Conservation (phyloP, 53 echinoderm and acorn worm genomes). For the Glandiceps talaboti region DNA sequence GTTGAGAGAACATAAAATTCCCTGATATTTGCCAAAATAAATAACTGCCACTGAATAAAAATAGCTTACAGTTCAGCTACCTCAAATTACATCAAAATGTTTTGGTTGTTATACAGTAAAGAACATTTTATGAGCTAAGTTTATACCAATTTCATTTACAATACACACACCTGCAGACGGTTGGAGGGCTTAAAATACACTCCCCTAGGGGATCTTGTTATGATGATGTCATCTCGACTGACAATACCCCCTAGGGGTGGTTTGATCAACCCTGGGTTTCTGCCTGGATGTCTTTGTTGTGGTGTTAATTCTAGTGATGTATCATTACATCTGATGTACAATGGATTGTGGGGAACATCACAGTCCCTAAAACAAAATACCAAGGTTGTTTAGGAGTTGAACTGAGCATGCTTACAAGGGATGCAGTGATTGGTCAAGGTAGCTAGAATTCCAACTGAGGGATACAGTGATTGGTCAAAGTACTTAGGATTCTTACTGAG, state of each 20-base stretch:
- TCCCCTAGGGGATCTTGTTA: slow-evolving; percentile 23
- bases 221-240: slow-evolving; percentile 19
- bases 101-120: neutral
- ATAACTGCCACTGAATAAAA: too few relatives aligned
- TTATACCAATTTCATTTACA: too few relatives aligned
- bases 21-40: too few relatives aligned
- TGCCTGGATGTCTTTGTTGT: slow-evolving; percentile 4
- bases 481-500: too few relatives aligned
- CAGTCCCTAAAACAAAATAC: slow-evolving; percentile 29
- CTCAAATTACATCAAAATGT: too few relatives aligned
- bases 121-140: neutral
- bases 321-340: slow-evolving; percentile 37
- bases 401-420: too few relatives aligned
- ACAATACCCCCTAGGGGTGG: slow-evolving; percentile 27
- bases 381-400: too few relatives aligned
- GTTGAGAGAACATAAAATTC: too few relatives aligned
- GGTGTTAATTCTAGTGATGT: neutral
- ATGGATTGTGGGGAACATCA: slow-evolving; percentile 43
- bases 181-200: slow-evolving; percentile 30
- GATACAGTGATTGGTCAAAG: too few relatives aligned
- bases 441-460: too few relatives aligned
- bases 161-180: slow-evolving; percentile 20
- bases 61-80: too few relatives aligned
- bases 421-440: too few relatives aligned
- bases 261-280: neutral